Evolutionary conservation across 2,113 vertebrate genomes (phyloP).

Genomic region (Platysteira castanea): DNA sequence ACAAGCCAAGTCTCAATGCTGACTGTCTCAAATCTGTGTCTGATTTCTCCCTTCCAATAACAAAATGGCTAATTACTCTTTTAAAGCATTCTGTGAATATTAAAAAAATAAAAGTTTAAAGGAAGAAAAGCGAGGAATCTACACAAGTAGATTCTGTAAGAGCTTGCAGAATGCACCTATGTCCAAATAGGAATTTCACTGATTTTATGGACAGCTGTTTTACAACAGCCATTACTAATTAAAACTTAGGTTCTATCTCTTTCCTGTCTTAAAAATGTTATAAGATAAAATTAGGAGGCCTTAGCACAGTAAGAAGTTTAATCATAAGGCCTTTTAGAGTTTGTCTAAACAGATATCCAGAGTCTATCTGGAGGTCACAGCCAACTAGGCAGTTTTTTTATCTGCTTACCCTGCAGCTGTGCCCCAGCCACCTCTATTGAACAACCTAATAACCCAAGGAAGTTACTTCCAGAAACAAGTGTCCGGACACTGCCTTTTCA

Average conservation of each 20-base stretch:
- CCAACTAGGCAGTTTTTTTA: not conserved
- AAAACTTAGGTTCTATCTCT: not conserved
- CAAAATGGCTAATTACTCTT: not conserved
- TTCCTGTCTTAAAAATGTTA: not conserved
- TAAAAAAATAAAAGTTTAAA: not conserved
- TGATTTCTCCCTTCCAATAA: not conserved
- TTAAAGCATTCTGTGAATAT: not conserved
- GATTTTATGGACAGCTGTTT: not conserved
- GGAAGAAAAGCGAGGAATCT: not conserved
- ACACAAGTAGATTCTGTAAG: not conserved
- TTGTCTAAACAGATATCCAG: not conserved
- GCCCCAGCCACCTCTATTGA: not conserved
- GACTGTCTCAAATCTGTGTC: not conserved
- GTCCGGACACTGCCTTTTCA: not conserved
- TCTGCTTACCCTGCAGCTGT: not conserved
- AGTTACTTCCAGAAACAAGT: not conserved
- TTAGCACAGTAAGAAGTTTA: not conserved
- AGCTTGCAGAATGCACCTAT: not conserved
- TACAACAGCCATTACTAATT: not conserved
- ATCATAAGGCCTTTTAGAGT: not conserved
- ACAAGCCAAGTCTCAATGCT: not conserved
- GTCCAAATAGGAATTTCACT: not conserved
- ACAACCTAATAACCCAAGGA: rapidly evolving
- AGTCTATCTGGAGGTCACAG: not conserved
- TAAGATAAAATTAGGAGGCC: not conserved